phyloP scores from a whole-genome alignment of 2,888 invertebrate genomes.

The Lottia gigantea region DNA sequence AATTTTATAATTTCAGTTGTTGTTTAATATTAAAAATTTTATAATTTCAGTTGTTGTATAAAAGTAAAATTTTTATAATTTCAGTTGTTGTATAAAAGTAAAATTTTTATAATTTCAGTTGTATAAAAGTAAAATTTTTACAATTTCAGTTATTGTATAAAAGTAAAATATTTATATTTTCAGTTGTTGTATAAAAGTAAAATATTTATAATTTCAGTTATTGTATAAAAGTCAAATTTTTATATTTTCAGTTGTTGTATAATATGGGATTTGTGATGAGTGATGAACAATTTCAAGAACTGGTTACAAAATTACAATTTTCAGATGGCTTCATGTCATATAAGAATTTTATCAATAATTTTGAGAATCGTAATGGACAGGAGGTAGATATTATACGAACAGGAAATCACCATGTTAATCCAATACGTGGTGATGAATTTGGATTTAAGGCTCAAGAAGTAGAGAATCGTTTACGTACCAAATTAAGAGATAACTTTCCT shows the following conservation, averaged over 20 bases:
- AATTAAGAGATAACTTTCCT: slow-evolving; percentile 64
- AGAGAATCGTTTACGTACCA: slow-evolving; percentile 53
- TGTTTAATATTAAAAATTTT: neutral
- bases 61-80: neutral
- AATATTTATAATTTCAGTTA: neutral
- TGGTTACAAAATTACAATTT: slow-evolving; percentile 54
- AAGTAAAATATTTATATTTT: neutral
- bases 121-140: neutral
- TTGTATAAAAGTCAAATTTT: neutral
- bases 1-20: neutral
- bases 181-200: neutral
- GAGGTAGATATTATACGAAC: slow-evolving; percentile 45
- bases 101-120: neutral
- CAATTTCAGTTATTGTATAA: neutral
- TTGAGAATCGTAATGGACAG: slow-evolving; percentile 54
- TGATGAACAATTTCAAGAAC: slow-evolving; percentile 57
- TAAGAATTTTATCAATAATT: slow-evolving; percentile 58
- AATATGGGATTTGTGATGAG: slow-evolving; percentile 56
- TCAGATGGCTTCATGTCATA: slow-evolving; percentile 57
- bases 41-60: neutral
- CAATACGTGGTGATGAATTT: slow-evolving; percentile 62
- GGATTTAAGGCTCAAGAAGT: slow-evolving; percentile 60
- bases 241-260: slow-evolving; percentile 49
- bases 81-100: neutral
- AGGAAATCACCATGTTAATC: slow-evolving; percentile 62